Conservation (phyloP, 2,888 invertebrate genomes). For the Tuta absoluta region DNA sequence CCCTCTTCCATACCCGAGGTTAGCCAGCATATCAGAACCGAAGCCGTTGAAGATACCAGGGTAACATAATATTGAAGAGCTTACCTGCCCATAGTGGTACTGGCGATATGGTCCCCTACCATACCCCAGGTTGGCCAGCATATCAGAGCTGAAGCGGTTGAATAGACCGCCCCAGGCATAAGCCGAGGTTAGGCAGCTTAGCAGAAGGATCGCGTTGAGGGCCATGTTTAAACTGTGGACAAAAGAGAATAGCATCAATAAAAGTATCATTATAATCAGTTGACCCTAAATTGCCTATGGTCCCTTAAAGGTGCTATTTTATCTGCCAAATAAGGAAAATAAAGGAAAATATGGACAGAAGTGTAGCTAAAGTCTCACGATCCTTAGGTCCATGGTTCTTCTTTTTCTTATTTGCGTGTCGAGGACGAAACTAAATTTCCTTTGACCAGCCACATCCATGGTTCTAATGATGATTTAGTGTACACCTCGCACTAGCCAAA, state of each 20-base stretch:
- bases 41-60: not conserved
- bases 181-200: constrained; percentile 59
- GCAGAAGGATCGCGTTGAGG: constrained; percentile 56
- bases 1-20: too few species aligned
- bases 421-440: too few species aligned
- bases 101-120: constrained; percentile 79
- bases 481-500: too few species aligned
- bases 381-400: too few species aligned
- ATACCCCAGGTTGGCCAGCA: constrained; percentile 90
- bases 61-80: constrained; percentile 17
- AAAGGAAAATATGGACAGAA: too few species aligned
- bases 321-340: too few species aligned
- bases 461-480: too few species aligned
- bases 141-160: constrained; percentile 93
- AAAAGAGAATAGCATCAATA: constrained; percentile 27
- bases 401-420: too few species aligned
- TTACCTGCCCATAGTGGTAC: constrained; percentile 72
- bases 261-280: not conserved
- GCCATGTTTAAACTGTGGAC: constrained; percentile 59
- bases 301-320: too few species aligned
- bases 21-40: not conserved
- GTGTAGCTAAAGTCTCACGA: too few species aligned
- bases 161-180: constrained; percentile 91
- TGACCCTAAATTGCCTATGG: not conserved
- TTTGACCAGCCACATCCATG: too few species aligned